A percentile compares a stretch with the other conserved stretches of the same genome.
Evolutionary conservation across 2,797 vertebrate genomes (phyloP).

Genomic region (Lacerta bilineata): DNA sequence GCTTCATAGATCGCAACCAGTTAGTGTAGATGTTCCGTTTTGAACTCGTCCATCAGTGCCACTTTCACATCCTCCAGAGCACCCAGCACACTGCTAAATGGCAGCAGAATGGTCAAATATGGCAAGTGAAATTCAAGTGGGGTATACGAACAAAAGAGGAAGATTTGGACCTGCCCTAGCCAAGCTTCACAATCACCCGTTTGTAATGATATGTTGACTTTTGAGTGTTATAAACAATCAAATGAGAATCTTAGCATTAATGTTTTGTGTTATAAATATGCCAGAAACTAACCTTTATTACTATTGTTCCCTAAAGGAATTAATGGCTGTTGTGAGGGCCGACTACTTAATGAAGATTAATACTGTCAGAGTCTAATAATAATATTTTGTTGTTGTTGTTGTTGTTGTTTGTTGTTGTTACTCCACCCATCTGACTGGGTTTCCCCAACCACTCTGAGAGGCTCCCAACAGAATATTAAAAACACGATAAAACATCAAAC

Average conservation of each 20-base stretch:
- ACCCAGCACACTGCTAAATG: not conserved
- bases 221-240: not conserved
- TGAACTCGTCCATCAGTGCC: not conserved
- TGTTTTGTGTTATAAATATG: not conserved
- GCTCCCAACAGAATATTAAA: too few species aligned
- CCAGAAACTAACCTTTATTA: not conserved
- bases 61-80: not conserved
- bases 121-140: not conserved
- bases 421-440: too few species aligned
- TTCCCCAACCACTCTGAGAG: too few species aligned
- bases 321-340: not conserved
- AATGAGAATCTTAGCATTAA: not conserved
- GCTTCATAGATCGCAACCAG: not conserved
- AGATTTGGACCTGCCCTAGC: not conserved
- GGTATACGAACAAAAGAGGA: not conserved
- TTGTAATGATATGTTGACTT: not conserved
- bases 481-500: too few species aligned
- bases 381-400: too few species aligned
- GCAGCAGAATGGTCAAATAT: too few species aligned
- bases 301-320: constrained; percentile 10
- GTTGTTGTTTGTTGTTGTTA: too few species aligned
- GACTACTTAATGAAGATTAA: not conserved
- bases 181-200: not conserved
- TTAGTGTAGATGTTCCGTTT: not conserved
- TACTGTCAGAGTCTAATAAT: not conserved